A percentile compares a stretch with the other conserved stretches of the same genome.
Conservation (phyloP, 2,113 vertebrate genomes). For the Actinemys pallida region DNA sequence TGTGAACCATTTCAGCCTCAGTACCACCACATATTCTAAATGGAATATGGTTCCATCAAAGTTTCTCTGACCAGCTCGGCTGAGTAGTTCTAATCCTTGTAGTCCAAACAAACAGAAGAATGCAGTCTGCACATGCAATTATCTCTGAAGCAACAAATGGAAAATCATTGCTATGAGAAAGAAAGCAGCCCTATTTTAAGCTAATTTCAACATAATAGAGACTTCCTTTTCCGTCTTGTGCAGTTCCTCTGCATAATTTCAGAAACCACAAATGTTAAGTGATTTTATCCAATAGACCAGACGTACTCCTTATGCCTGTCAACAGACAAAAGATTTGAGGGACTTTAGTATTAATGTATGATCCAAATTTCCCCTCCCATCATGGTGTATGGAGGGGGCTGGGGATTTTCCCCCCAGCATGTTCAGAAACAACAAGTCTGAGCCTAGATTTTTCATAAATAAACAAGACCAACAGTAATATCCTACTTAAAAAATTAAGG, state of each 20-base stretch:
- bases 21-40: background rate
- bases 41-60: background rate
- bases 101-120: background rate
- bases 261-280: background rate
- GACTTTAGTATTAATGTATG: background rate
- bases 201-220: constrained; percentile 40
- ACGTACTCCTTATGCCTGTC: background rate
- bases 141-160: constrained; percentile 42
- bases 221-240: constrained; percentile 1
- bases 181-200: constrained; percentile 11
- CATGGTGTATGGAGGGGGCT: background rate
- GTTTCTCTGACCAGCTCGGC: background rate
- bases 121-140: background rate
- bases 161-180: constrained; percentile 9
- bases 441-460: background rate
- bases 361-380: no score
- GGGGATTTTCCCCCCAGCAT: background rate
- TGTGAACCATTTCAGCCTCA: background rate
- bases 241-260: constrained; percentile 38
- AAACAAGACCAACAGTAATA: background rate
- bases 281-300: background rate
- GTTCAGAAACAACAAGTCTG: background rate
- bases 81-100: background rate
- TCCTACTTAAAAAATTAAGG: constrained; percentile 17
- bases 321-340: background rate